Evolutionary conservation across 2,888 invertebrate species (phyloP).

Genomic region (Brachycybe producta): DNA sequence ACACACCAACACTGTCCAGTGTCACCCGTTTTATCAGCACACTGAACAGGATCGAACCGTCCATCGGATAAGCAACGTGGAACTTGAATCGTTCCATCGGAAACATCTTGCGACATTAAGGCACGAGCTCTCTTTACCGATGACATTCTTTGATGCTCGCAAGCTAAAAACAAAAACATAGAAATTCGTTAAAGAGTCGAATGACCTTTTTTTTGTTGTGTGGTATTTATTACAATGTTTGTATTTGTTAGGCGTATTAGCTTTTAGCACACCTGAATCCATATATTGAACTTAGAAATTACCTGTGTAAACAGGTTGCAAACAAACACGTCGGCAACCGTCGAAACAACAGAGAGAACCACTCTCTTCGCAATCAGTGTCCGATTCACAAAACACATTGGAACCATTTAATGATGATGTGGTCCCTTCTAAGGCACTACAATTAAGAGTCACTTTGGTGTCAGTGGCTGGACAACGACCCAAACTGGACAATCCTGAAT

Average conservation of each 20-base stretch:
- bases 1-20: conserved; percentile 30
- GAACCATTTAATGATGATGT: no score
- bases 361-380: background rate
- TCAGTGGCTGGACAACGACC: no score
- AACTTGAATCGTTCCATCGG: conserved; percentile 21
- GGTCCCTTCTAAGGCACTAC: no score
- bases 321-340: conserved; percentile 3
- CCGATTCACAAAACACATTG: no score
- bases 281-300: no score
- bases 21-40: conserved; percentile 23
- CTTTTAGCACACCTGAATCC: background rate
- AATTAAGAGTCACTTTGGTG: no score
- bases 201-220: background rate
- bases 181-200: background rate
- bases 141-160: conserved; percentile 50
- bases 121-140: conserved; percentile 49
- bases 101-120: conserved; percentile 31
- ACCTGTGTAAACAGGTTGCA: conserved; percentile 8
- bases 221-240: background rate
- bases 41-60: conserved; percentile 30
- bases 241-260: no score
- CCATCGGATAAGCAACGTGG: conserved; percentile 29
- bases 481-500: no score
- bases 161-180: conserved; percentile 36
- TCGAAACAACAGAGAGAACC: conserved; percentile 2